These are phyloP conservation scores for Candidula unifasciata DNA, from an alignment of 2,888 invertebrate genomes.

Conservation along the genomic window DNA sequence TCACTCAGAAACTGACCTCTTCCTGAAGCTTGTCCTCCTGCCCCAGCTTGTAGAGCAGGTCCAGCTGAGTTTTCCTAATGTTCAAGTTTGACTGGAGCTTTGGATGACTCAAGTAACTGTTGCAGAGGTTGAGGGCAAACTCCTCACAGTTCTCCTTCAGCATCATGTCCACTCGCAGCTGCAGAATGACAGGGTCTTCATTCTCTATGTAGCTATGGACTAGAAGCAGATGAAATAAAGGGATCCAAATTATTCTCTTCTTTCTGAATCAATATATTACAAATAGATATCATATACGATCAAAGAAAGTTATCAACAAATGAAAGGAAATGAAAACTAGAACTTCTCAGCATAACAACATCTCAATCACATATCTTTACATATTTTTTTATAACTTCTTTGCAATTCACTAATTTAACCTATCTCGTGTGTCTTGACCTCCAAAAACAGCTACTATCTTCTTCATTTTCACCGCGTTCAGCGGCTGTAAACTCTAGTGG, in stretches of 20 bases:
- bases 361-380: too few relatives aligned
- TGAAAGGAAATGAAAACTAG: too few relatives aligned
- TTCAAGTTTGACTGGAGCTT: conserved; percentile 67
- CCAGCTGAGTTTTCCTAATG: conserved; percentile 70
- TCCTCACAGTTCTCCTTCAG: conserved; percentile 75
- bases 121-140: conserved; percentile 74
- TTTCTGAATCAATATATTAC: too few relatives aligned
- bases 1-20: conserved; percentile 64
- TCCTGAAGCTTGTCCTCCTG: conserved; percentile 71
- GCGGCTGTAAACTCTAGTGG: too few relatives aligned
- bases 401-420: too few relatives aligned
- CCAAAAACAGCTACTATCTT: too few relatives aligned
- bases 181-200: conserved; percentile 69
- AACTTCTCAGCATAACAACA: too few relatives aligned
- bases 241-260: background rate
- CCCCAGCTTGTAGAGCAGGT: conserved; percentile 69
- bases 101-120: conserved; percentile 71
- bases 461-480: too few relatives aligned
- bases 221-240: conserved; percentile 15
- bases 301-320: too few relatives aligned
- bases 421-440: too few relatives aligned
- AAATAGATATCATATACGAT: too few relatives aligned
- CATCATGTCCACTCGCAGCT: conserved; percentile 74
- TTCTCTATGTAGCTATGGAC: conserved; percentile 61
- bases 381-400: too few relatives aligned